Percentiles rank a stretch among this genome's conserved stretches.
Evolutionary conservation across 2,888 invertebrate genomes (phyloP).

Genomic region (Pyrrhia umbra): DNA sequence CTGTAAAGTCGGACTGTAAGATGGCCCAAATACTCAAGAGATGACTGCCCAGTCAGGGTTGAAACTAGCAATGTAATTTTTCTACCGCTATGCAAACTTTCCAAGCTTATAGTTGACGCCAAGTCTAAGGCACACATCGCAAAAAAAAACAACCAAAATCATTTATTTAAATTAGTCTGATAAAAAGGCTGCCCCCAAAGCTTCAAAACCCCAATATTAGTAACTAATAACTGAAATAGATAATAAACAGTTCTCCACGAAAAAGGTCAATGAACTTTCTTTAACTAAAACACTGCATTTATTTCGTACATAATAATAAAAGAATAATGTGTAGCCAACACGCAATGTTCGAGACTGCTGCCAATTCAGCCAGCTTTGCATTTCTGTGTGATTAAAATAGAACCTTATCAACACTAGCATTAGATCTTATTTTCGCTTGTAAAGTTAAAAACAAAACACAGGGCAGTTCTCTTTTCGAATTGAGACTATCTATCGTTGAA

Average conservation of each 20-base stretch:
- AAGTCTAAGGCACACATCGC: no score
- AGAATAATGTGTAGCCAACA: conserved; percentile 33
- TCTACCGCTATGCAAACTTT: no score
- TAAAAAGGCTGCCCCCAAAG: no score
- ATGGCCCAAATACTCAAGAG: no score
- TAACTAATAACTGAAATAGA: background rate
- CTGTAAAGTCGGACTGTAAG: no score
- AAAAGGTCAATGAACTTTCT: conserved; percentile 35
- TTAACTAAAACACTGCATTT: conserved; percentile 8
- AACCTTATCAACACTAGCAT: background rate
- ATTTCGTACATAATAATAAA: conserved; percentile 19
- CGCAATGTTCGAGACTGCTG: conserved; percentile 33
- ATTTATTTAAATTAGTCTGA: no score
- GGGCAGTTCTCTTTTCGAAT: background rate
- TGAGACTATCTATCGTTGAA: background rate
- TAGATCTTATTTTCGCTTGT: conserved; percentile 14
- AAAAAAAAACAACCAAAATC: no score
- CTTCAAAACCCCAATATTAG: no score
- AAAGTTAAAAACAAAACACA: background rate
- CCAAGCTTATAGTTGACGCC: no score
- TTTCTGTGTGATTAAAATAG: background rate
- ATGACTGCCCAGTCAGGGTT: no score
- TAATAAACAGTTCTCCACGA: background rate
- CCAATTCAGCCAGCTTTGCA: conserved; percentile 6
- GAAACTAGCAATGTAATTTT: no score